Evolutionary conservation across 2,888 invertebrate species (phyloP).

Genomic region (Nudaria mundana): DNA sequence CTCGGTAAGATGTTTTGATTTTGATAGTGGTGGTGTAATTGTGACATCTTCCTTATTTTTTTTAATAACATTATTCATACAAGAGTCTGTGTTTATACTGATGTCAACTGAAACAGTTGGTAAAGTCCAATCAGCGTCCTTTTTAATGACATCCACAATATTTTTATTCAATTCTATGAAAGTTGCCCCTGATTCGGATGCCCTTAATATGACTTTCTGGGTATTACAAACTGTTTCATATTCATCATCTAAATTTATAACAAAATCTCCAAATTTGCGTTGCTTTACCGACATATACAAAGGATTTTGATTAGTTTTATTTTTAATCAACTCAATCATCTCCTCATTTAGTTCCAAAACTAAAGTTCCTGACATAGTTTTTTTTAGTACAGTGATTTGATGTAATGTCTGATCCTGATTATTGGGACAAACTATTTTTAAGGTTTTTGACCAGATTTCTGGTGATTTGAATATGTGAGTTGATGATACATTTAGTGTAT

Average conservation of each 20-base stretch:
- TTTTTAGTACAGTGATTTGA: conserved; percentile 28
- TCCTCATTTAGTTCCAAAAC: conserved; percentile 43
- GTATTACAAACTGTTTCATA: conserved; percentile 12
- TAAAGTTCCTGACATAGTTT: conserved; percentile 38
- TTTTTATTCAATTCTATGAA: conserved; percentile 34
- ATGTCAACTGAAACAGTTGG: too few relatives aligned
- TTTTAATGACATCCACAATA: conserved; percentile 20
- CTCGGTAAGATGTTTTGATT: too few relatives aligned
- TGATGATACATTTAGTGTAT: too few relatives aligned
- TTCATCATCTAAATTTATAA: conserved; percentile 32
- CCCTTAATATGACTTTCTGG: conserved; percentile 27
- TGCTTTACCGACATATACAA: conserved; percentile 31
- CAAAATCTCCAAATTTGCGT: conserved; percentile 35
- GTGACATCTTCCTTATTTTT: too few relatives aligned
- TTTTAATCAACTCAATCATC: conserved; percentile 37
- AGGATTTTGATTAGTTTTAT: conserved; percentile 29
- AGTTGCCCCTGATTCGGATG: conserved; percentile 32
- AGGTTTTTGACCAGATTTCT: conserved; percentile 12
- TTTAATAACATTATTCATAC: conserved; percentile 51
- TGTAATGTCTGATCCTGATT: conserved; percentile 13
- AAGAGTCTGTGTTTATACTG: too few relatives aligned
- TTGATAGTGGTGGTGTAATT: too few relatives aligned
- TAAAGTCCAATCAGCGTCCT: too few relatives aligned
- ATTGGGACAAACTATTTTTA: conserved; percentile 17
- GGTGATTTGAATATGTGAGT: conserved; percentile 5